Evolutionary conservation across 2,888 invertebrate genomes (phyloP).

Genomic region (Ecliptopera silaceata): DNA sequence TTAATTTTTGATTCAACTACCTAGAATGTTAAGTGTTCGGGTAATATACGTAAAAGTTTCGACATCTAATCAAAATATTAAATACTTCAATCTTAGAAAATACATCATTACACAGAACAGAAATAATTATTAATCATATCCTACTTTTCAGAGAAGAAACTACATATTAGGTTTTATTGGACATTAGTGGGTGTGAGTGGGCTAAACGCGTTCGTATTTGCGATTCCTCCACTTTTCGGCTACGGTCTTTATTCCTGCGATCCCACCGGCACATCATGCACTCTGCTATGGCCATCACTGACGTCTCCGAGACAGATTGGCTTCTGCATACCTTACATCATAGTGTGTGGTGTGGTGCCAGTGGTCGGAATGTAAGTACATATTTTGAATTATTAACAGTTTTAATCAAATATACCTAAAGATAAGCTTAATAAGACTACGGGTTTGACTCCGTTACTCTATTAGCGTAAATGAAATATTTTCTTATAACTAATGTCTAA

Average conservation of each 20-base stretch:
- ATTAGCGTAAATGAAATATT: neutral
- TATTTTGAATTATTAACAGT: neutral
- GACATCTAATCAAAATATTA: no score
- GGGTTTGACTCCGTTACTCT: no score
- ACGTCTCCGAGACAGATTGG: constrained; percentile 67
- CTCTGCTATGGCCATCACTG: constrained; percentile 72
- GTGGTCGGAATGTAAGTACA: constrained; percentile 76
- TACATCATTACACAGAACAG: no score
- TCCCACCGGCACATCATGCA: constrained; percentile 73
- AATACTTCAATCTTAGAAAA: no score
- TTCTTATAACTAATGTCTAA: neutral
- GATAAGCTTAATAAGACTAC: no score
- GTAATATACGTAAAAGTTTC: neutral
- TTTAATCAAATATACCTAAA: neutral
- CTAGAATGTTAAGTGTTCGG: neutral
- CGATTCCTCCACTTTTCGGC: constrained; percentile 76
- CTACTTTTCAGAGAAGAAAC: constrained; percentile 68
- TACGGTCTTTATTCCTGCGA: constrained; percentile 80
- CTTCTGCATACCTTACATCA: constrained; percentile 68
- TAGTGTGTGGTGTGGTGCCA: constrained; percentile 71
- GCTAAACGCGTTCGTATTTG: constrained; percentile 65
- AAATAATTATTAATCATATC: no score
- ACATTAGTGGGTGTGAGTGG: constrained; percentile 70
- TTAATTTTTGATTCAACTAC: neutral
- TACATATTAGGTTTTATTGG: constrained; percentile 72